phyloP scores from a whole-genome alignment of 2,113 vertebrate genomes.

The human region GRCh38 chr3:17509501-17510000 shows the following conservation, averaged over 20 bases:
- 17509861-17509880: background rate
- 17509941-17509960: background rate
- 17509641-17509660: conserved; percentile 36
- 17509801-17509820: background rate
- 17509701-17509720: background rate
- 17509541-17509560: background rate
- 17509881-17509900: background rate
- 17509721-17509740: background rate
- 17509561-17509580: background rate
- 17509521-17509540: background rate
- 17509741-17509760: background rate
- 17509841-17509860: background rate
- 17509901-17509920: background rate
- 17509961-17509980: background rate
- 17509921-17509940: background rate
- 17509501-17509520: background rate
- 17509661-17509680: conserved; percentile 28
- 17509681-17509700: background rate
- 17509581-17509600: background rate
- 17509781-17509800: background rate
- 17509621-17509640: background rate
- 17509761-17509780: background rate
- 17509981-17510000: background rate
- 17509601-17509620: conserved; percentile 9
- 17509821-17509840: background rate